These are phyloP conservation scores for Parthenolecanium corni DNA, from an alignment of 2,888 invertebrate species.

Conservation along the genomic window DNA sequence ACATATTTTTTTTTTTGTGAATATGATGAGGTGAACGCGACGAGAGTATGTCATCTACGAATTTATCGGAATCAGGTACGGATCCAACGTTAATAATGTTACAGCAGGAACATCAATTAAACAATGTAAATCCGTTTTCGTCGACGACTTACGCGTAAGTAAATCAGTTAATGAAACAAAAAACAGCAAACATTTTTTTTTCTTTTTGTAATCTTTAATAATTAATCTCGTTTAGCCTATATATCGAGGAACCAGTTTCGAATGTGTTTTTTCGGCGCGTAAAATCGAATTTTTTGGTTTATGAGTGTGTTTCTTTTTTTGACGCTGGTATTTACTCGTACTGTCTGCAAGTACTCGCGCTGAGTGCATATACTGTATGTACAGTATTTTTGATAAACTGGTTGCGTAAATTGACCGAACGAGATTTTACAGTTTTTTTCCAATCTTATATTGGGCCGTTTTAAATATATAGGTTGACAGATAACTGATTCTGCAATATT, in stretches of 20 bases:
- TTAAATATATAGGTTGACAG: too few species aligned
- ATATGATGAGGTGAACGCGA: not conserved
- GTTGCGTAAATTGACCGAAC: too few species aligned
- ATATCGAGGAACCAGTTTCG: constrained; percentile 21
- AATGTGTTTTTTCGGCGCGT: constrained; percentile 3
- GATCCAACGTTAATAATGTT: constrained; percentile 27
- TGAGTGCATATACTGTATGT: too few species aligned
- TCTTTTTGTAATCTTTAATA: constrained; percentile 20
- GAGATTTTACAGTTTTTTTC: too few species aligned
- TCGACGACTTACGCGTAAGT: constrained; percentile 25
- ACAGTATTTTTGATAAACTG: too few species aligned
- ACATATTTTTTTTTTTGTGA: too few species aligned
- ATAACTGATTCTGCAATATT: too few species aligned
- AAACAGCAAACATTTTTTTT: too few species aligned
- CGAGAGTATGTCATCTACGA: constrained; percentile 26
- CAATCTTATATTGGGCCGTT: too few species aligned
- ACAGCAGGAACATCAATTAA: constrained; percentile 28
- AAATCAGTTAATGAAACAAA: not conserved
- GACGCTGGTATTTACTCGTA: too few species aligned
- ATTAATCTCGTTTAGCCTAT: constrained; percentile 27
- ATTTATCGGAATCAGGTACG: constrained; percentile 26
- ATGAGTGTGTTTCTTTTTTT: too few species aligned
- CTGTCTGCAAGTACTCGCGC: too few species aligned
- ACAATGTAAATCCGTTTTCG: constrained; percentile 24
- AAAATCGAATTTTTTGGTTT: not conserved